Evolutionary conservation across 2,888 invertebrate genomes (phyloP), one percentile per base, ranked within the genome.

Genomic region (Subacronicta megacephala): DNA sequence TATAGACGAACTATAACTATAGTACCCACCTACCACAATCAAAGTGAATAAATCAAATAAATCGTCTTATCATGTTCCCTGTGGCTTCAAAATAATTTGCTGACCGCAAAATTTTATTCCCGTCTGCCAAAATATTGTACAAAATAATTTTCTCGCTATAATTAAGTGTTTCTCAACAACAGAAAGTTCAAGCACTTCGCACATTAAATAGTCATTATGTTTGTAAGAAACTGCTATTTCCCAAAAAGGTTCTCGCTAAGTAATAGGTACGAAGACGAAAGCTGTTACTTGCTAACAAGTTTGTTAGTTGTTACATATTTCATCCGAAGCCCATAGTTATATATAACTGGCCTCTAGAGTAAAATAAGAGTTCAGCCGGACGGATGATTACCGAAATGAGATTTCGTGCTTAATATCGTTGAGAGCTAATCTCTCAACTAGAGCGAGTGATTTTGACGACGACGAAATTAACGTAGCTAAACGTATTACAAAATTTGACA

Each of bases 321-420:
- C 41, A 59, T 23, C 36, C 31, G 45, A 37, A 50, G 52, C 61
- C 52, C 57, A 31, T n/a, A n/a, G n/a, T n/a, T n/a, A n/a, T n/a
- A n/a, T 55, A 45, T 51, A 54, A 64, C 54, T 17, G 31, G 33
- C 50, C 57, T 40, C 67, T 17, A 18, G 52, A 57, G 75, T 55
- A 44, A 70, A 53, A 53, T 46, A 20, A 16, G 36, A 49, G 20
- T 70, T 44, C 26, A 45, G 31, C 38, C 52, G 52, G 16, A 53
- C 40, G 38, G 42, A 54, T 64, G 60, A 67, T 74, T 61, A 58
- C 47, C 36, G 33, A 64, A 72, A 72, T 56, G 57, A 68, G 52
- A 55, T 64, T 67, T 54, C 50, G 55, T 46, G 29, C 40, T 51
- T 72, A 70, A 61, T 67, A 61, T 59, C 58, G 41, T 53, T 45